Percentiles rank a stretch among this genome's conserved stretches.
Conservation (phyloP, 2,113 vertebrate species). For the Sylvilagus bachmani region DNA sequence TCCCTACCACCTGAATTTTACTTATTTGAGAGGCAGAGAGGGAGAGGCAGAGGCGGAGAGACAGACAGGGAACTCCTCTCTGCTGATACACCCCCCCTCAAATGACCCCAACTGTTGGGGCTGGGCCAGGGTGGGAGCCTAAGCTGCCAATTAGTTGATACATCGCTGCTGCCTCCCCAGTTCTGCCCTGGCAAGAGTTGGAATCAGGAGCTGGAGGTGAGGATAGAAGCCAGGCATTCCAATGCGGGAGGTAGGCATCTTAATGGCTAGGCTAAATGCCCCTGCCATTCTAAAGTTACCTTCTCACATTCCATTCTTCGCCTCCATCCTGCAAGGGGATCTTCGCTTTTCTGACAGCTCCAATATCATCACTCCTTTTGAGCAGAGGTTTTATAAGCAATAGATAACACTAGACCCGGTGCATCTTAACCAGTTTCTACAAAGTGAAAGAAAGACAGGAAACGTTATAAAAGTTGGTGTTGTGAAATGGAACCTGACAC, state of each 20-base stretch:
- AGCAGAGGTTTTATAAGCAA: slow-evolving; percentile 57
- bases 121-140: too few relatives aligned
- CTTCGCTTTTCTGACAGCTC: slow-evolving; percentile 31
- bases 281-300: slow-evolving; percentile 33
- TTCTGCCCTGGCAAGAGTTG: too few relatives aligned
- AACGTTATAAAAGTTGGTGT: slow-evolving; percentile 43
- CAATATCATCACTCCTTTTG: slow-evolving; percentile 17
- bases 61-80: too few relatives aligned
- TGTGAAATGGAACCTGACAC: slow-evolving; percentile 56
- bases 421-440: slow-evolving; percentile 54
- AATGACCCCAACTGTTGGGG: too few relatives aligned
- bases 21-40: too few relatives aligned
- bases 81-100: too few relatives aligned
- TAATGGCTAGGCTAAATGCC: not conserved
- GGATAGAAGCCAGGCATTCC: too few relatives aligned
- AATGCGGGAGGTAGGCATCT: too few relatives aligned
- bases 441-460: slow-evolving; percentile 73
- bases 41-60: too few relatives aligned
- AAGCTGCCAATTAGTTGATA: too few relatives aligned
- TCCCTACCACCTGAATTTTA: not conserved
- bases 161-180: too few relatives aligned
- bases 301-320: slow-evolving; percentile 33
- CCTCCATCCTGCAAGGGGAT: not conserved
- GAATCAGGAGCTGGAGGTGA: too few relatives aligned
- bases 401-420: slow-evolving; percentile 29